A percentile compares a stretch with the other conserved stretches of the same genome.
phyloP scores from a whole-genome alignment of 2,113 vertebrate species.

The Callopanchax toddi region DNA sequence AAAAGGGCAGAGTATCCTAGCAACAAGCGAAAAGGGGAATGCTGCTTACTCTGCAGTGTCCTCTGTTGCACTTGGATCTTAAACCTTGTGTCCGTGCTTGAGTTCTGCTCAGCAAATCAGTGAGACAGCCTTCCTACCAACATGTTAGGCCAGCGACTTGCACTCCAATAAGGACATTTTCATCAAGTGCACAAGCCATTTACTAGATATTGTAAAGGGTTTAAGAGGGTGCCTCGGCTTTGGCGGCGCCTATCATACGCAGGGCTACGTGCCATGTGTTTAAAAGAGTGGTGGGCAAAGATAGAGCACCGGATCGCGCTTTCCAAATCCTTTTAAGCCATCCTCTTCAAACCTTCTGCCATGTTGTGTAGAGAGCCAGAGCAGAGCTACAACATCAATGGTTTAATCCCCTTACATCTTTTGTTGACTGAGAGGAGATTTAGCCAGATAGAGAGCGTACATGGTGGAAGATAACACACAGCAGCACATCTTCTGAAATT shows the following conservation, averaged over 20 bases:
- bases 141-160: constrained; percentile 5
- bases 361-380: constrained; percentile 28
- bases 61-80: constrained; percentile 57
- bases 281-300: constrained; percentile 62
- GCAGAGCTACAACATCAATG: constrained; percentile 52
- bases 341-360: constrained; percentile 38
- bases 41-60: constrained; percentile 63
- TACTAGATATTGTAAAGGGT: constrained; percentile 41
- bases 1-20: constrained; percentile 72
- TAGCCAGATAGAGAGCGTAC: constrained; percentile 30
- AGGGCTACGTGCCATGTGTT: constrained; percentile 61
- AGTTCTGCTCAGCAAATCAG: constrained; percentile 16
- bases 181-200: constrained; percentile 30
- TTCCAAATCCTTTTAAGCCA: constrained; percentile 66
- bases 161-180: constrained; percentile 23
- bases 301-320: constrained; percentile 40
- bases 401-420: constrained; percentile 66
- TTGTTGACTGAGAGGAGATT: constrained; percentile 54
- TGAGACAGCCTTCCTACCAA: background rate
- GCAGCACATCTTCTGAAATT: constrained; percentile 32
- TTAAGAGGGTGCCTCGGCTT: constrained; percentile 45
- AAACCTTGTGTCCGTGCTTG: constrained; percentile 44
- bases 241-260: constrained; percentile 45
- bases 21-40: constrained; percentile 68
- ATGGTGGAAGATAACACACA: constrained; percentile 32